A percentile compares a stretch with the other conserved stretches of the same genome.
Evolutionary conservation across 2,113 vertebrate species (phyloP).

Genomic region (Cyprinodon variegatus): DNA sequence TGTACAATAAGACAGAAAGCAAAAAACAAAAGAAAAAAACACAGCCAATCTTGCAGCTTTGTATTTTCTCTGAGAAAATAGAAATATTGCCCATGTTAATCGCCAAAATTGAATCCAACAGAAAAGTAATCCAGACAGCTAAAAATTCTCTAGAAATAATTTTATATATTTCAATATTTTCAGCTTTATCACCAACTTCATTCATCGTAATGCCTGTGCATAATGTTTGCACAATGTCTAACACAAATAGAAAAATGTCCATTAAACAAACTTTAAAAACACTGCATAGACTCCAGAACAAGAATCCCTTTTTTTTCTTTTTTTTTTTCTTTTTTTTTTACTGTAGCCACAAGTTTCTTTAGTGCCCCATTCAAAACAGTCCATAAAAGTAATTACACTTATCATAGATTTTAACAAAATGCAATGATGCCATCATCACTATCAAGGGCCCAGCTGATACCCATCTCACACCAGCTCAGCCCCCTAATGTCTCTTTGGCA

Average conservation of each 20-base stretch:
- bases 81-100: no score
- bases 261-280: neutral
- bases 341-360: conserved; percentile 22
- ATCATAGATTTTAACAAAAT: conserved; percentile 58
- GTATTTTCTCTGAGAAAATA: no score
- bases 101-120: neutral
- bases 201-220: no score
- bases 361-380: conserved; percentile 41
- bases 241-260: no score
- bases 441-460: conserved; percentile 54
- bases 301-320: neutral
- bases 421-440: conserved; percentile 60
- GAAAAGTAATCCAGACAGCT: neutral
- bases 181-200: no score
- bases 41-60: no score
- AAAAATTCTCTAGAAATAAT: neutral
- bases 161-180: no score
- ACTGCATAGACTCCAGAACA: neutral
- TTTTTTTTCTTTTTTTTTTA: neutral
- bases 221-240: no score
- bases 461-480: conserved; percentile 28
- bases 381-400: conserved; percentile 60
- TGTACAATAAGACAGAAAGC: no score
- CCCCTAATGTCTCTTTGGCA: conserved; percentile 28
- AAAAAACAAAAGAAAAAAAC: no score